Evolutionary conservation across 2,113 vertebrate genomes (phyloP).

Genomic region (Cryptotis parvus): DNA sequence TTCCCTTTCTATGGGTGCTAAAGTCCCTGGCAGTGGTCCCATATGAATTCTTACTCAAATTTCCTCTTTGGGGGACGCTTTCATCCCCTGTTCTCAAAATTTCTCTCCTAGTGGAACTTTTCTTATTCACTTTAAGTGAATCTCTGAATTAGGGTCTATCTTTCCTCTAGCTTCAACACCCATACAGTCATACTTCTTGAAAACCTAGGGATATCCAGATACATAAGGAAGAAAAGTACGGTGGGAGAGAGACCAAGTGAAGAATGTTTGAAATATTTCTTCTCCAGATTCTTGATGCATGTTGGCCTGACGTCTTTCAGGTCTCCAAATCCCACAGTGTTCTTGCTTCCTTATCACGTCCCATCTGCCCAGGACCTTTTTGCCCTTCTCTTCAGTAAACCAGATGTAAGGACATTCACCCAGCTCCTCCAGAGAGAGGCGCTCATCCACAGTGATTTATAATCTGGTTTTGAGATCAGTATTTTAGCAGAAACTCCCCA

Average conservation of each 20-base stretch:
- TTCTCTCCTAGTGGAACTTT: neutral
- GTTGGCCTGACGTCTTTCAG: neutral
- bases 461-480: constrained; percentile 36
- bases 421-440: neutral
- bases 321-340: neutral
- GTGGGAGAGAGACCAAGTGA: neutral
- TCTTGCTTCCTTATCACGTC: neutral
- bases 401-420: neutral
- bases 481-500: constrained; percentile 42
- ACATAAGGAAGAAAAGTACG: neutral
- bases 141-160: neutral
- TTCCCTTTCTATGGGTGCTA: neutral
- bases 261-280: neutral
- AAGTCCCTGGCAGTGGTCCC: neutral
- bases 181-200: neutral
- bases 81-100: neutral
- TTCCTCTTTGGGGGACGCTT: neutral
- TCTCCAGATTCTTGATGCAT: neutral
- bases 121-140: neutral
- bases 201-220: neutral
- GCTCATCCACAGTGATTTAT: neutral
- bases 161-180: neutral
- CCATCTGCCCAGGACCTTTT: neutral
- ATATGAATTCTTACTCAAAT: neutral
- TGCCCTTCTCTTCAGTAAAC: constrained; percentile 28